Conservation (phyloP, 1,140 invertebrate genomes). For the Zaprionus ornatus region DNA sequence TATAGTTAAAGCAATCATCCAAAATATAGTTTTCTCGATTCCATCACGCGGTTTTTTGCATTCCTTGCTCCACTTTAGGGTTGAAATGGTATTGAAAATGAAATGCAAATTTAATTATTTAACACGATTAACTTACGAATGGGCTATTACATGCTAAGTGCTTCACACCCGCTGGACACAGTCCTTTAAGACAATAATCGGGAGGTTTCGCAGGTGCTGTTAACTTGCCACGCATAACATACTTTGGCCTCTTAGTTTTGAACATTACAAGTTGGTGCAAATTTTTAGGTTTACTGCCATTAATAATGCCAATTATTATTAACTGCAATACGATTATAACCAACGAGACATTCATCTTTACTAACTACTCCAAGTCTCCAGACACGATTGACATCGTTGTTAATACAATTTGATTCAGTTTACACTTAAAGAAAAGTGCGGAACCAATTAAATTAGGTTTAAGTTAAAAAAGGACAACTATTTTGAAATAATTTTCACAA, state of each 20-base stretch:
- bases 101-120: background rate
- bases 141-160: constrained; percentile 3
- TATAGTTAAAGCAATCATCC: background rate
- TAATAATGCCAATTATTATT: background rate
- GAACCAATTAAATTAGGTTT: background rate
- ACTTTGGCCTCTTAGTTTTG: background rate
- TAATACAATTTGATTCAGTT: background rate
- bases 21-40: background rate
- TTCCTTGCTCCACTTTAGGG: constrained; percentile 14
- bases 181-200: constrained; percentile 17
- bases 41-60: constrained; percentile 16
- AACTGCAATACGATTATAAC: background rate
- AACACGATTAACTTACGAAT: constrained; percentile 28
- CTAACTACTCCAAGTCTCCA: background rate
- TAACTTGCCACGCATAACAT: background rate
- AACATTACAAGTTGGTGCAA: background rate
- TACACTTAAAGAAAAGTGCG: background rate
- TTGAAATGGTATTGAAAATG: background rate
- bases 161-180: background rate
- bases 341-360: background rate
- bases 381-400: background rate
- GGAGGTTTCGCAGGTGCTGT: background rate
- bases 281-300: no score
- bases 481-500: constrained; percentile 8
- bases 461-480: background rate